Evolutionary conservation across 2,113 vertebrate species (phyloP), one percentile per base, ranked within the genome.

Genomic region (Erpornis zantholeuca): DNA sequence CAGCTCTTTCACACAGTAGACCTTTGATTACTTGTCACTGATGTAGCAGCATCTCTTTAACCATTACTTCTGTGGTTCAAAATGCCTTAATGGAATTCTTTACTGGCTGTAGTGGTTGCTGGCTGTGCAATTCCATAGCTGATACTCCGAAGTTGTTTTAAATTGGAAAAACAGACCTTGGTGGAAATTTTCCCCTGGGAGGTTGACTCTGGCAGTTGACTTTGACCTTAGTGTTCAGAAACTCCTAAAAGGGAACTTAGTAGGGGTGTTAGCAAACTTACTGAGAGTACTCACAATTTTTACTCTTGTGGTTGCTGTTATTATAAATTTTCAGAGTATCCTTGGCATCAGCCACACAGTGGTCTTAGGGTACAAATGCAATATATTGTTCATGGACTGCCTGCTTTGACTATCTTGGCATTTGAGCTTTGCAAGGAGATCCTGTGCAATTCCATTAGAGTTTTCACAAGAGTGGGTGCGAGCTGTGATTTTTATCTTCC

Each of bases 351-450:
- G 7, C 21, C 47, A 1, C 5, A 14, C 4, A 20, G 9, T 11
- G 4, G 4, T 42, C 10, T 56, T 4, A 3, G 54, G 42, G 31
- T 40, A 15, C 3, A 44, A 14, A 42, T 66, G 8, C 23, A 47
- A 45, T n/a, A 18, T 29, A 9, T 38, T 68, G 22, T 40, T 71
- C 35, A n/a, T 36, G 64, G 49, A 18, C 28, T 71, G 29, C 29
- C 29, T 38, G 14, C 2, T 63, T 71, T 82, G 44, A 38, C 18
- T 38, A 4, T 35, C 0, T 0, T 40, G 9, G n/a, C 23, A 15
- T 45, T 59, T 24, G 18, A 65, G 31, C 31, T 81, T 76, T 65
- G 23, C 21, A 57, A 29, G 80, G 17, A 38, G 20, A 10, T 53
- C 8, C 6, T 64, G 2, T 50, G 7, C 36, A 33, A 44, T 65